Percentiles rank a stretch among this genome's conserved stretches.
Conservation (phyloP, 2,113 vertebrate genomes). For the Gorsachius goisagi region DNA sequence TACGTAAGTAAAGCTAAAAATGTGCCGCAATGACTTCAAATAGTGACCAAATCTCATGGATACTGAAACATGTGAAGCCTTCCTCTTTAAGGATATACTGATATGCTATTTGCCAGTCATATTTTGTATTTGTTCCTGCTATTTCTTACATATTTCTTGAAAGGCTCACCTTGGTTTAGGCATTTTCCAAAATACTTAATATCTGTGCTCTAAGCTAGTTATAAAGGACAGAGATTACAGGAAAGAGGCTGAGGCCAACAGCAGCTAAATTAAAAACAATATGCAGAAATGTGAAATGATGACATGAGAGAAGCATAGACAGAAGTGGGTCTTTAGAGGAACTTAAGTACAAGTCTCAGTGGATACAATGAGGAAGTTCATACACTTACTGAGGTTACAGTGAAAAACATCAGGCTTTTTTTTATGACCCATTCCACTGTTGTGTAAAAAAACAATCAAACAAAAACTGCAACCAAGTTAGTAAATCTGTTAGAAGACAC, state of each 20-base stretch:
- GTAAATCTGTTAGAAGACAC: neutral
- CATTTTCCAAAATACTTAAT: neutral
- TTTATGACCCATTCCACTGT: neutral
- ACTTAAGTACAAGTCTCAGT: neutral
- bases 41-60: neutral
- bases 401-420: neutral
- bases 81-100: neutral
- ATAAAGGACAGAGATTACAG: neutral
- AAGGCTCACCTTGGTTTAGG: neutral
- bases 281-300: neutral
- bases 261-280: neutral
- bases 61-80: neutral
- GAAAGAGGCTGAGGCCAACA: neutral
- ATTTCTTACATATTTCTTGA: neutral
- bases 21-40: neutral
- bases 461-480: neutral
- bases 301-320: neutral
- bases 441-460: neutral
- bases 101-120: neutral
- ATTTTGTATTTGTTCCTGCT: neutral
- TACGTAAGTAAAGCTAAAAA: conserved; percentile 11
- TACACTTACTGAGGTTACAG: neutral
- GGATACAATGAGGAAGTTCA: neutral
- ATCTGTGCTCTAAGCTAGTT: neutral
- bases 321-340: neutral